Evolutionary conservation across 2,888 invertebrate species (phyloP), one percentile per base, ranked within the genome.

Genomic region (Ganaspis brasiliensis): DNA sequence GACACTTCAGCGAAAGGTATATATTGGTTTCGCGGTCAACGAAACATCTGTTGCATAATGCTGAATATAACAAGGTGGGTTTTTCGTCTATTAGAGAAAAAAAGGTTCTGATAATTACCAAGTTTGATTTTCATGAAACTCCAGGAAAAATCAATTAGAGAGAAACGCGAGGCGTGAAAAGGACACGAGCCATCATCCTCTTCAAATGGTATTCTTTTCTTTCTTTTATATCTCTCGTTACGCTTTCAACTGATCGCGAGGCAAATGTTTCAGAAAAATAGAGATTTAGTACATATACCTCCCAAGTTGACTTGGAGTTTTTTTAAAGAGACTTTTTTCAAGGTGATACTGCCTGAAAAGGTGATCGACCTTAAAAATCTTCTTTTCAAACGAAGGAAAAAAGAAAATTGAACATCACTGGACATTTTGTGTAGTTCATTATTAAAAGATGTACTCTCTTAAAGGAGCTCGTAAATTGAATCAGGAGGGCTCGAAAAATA

Each of bases 331-430:
- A 2, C 6, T 31, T 31, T 31, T 31, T 31, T 31, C 3, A 31
- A 31, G 31, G 31, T 31, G 31, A 4, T 31, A n/a, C n/a, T n/a
- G n/a, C n/a, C 31, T 31, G 31, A 31, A 31, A 31, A 31, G 31
- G 31, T 31, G 31, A 31, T 31, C 31, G 6, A 31, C 31, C 31
- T 31, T 31, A 31, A 31, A 31, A 31, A 31, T 2, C 31, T 31
- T 31, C 6, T 31, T 79, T 79, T 77, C 76, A 79, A 79, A 79
- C 79, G 77, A 63, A 76, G 70, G 73, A 77, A 74, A 74, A 73
- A 71, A 56, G 72, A 24, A 19, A 35, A 26, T n/a, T n/a, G n/a
- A n/a, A n/a, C n/a, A n/a, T n/a, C n/a, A n/a, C n/a, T n/a, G n/a
- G n/a, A n/a, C n/a, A n/a, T n/a, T n/a, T n/a, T n/a, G n/a, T n/a